Evolutionary conservation across 2,888 invertebrate species (phyloP), one percentile per base, ranked within the genome.

Genomic region (Chloromyia formosa): DNA sequence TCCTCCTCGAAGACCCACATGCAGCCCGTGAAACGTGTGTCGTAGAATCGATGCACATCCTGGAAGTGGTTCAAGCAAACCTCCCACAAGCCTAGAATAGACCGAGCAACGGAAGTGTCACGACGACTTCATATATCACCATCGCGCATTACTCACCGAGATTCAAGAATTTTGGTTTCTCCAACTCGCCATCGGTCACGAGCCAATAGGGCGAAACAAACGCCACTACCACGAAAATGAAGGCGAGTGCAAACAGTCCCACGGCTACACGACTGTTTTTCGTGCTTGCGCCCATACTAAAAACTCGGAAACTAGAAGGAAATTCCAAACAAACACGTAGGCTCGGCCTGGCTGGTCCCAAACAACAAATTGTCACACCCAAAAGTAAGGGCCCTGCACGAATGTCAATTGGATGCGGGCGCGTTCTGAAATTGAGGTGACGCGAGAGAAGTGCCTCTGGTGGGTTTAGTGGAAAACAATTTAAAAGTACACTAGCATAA

Each of bases 1-100:
- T 98, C 97, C 84, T 96, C 97, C 85, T 97, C 95, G 82, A 97
- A 96, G 76, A 98, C 94, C 96, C 97, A 98, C 94, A 96, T 96
- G 82, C 98, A 98, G 0, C 95, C 95, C 16, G 88, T 89, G 81
- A 95, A 95, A 72, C 88, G 87, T 4, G 90, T 91, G 81, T 97
- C 95, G 85, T 97, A 97, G 84, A 91, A 90, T 78, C 93, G 92
- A 79, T 93, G 92, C 3, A 93, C 90, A 83, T 97, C 97, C 85
- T 93, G 91, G 83, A 96, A 96, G 60, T 93, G 89, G 80, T 92
- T 89, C 81, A 98, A 95, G 83, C 98, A 98, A 2, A 96, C 95
- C 85, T 96, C 93, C 98, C 98, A 98, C 45, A 98, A 87, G 40
- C 98, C 98, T 92, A 84, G 18, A 88, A 86, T 77, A 40, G 68